Percentiles rank a stretch among this genome's conserved stretches.
phyloP scores from a whole-genome alignment of 2,113 vertebrate genomes.

The Sinosuthora webbiana region DNA sequence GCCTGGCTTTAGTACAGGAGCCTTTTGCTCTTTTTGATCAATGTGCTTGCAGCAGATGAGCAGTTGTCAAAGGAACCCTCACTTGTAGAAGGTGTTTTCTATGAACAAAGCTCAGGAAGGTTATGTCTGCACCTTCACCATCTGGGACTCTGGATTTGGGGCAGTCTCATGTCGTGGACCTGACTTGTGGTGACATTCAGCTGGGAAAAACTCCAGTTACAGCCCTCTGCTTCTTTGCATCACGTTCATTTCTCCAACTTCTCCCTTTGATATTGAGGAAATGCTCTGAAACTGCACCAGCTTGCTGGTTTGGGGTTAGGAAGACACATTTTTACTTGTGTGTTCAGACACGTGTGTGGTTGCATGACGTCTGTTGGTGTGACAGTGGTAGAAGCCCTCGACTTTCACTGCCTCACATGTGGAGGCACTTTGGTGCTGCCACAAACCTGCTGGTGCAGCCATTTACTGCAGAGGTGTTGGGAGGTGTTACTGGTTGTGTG shows the following conservation, averaged over 20 bases:
- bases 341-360: background rate
- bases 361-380: background rate
- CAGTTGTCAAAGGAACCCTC: background rate
- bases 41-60: background rate
- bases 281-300: background rate
- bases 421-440: background rate
- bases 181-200: background rate
- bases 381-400: background rate
- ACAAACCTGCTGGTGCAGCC: background rate
- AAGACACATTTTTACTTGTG: background rate
- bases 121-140: background rate
- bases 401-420: background rate
- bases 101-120: background rate
- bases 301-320: background rate
- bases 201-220: background rate
- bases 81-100: background rate
- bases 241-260: background rate
- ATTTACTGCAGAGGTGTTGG: background rate
- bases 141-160: background rate
- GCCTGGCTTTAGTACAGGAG: background rate
- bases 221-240: background rate
- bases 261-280: constrained; percentile 1
- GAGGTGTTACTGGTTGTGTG: fast-evolving
- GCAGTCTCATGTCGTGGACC: background rate
- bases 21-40: background rate